Percentiles rank a stretch among this genome's conserved stretches.
phyloP scores from a whole-genome alignment of 2,797 vertebrate species.

The Discoglossus pictus region DNA sequence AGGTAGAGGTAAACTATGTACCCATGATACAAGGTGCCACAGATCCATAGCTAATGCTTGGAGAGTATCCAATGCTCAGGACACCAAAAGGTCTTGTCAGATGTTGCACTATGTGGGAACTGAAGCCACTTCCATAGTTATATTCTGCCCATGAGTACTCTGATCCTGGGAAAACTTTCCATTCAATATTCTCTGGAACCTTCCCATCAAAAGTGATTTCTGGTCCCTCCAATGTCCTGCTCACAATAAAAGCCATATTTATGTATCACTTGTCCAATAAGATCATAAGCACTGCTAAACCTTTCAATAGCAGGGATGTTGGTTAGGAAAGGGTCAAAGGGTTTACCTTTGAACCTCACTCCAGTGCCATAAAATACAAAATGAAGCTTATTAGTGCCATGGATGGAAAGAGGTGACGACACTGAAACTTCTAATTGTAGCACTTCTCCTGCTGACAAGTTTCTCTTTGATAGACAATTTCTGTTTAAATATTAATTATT shows the following conservation, averaged over 20 bases:
- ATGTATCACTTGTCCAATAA: constrained; percentile 51
- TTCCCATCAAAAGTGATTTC: constrained; percentile 59
- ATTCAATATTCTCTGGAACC: constrained; percentile 47
- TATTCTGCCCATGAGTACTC: constrained; percentile 72
- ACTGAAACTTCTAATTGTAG: constrained; percentile 41
- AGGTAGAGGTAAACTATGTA: constrained; percentile 50
- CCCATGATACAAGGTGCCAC: constrained; percentile 55
- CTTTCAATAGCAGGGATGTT: constrained; percentile 60
- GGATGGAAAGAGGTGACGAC: constrained; percentile 59
- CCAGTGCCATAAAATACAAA: constrained; percentile 73
- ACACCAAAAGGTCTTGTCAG: constrained; percentile 61
- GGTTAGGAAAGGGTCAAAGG: constrained; percentile 70
- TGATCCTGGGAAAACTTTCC: constrained; percentile 62
- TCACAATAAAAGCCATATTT: constrained; percentile 67
- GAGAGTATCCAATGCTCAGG: constrained; percentile 66
- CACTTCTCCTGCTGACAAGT: background rate
- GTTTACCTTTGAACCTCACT: accelerated
- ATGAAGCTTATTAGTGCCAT: constrained; percentile 68
- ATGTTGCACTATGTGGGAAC: constrained; percentile 53
- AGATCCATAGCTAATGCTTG: constrained; percentile 65
- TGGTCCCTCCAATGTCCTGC: constrained; percentile 3
- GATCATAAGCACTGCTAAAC: constrained; percentile 54
- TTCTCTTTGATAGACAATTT: too few species aligned
- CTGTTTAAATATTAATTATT: too few species aligned
- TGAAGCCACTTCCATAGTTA: constrained; percentile 30